Conservation (phyloP, 2,113 vertebrate species). For the Lasiurus borealis region DNA sequence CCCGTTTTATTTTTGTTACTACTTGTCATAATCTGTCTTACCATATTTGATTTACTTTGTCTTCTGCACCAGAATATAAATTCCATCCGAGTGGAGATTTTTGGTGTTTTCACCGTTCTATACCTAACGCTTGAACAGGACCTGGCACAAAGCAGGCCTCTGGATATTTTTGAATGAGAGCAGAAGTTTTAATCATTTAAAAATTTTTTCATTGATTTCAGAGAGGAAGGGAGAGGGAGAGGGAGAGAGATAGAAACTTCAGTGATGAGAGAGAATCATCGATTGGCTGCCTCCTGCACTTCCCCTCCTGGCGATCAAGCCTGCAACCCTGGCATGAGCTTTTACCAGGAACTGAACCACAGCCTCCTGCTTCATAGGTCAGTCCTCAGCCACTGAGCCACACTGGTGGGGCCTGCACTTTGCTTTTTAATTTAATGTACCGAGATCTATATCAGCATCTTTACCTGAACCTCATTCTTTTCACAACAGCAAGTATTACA, state of each 20-base stretch:
- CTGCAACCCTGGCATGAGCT: no score
- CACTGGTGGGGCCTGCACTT: background rate
- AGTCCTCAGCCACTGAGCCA: background rate
- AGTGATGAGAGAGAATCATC: background rate
- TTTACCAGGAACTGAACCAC: background rate
- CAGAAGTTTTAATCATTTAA: background rate
- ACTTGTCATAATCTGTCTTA: background rate
- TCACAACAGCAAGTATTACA: background rate
- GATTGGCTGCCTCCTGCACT: background rate
- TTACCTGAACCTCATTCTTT: background rate
- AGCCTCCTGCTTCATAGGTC: background rate
- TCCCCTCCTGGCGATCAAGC: no score
- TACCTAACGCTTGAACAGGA: background rate
- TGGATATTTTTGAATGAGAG: constrained; percentile 1
- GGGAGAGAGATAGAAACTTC: background rate
- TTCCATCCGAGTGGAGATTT: background rate
- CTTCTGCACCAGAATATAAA: background rate
- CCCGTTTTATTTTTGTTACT: constrained; percentile 31
- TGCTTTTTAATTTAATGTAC: background rate
- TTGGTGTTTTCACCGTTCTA: background rate
- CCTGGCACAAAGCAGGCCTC: background rate
- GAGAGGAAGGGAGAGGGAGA: background rate
- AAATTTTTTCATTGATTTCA: background rate
- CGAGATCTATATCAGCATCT: background rate
- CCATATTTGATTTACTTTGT: background rate